phyloP scores from a whole-genome alignment of 1,140 invertebrate species.

The Aphelenchoides fujianensis region DNA sequence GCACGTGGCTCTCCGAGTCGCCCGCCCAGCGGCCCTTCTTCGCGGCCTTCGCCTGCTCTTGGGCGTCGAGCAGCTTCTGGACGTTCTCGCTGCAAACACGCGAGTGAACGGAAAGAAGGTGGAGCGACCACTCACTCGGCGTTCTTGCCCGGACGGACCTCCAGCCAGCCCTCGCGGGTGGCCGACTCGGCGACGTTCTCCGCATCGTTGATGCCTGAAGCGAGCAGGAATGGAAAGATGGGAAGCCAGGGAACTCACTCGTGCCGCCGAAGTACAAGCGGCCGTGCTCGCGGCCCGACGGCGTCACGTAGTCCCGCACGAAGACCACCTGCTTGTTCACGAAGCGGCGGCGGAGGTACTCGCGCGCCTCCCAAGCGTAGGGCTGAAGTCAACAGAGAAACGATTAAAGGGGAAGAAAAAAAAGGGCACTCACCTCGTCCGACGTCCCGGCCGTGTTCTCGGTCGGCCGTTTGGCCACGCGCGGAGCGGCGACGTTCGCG shows the following conservation, averaged over 20 bases:
- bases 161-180: conserved; percentile 80
- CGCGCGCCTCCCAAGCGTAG: conserved; percentile 90
- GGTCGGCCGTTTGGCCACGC: conserved; percentile 74
- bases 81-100: conserved; percentile 54
- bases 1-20: conserved; percentile 70
- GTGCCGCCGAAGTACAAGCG: conserved; percentile 71
- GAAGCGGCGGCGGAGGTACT: conserved; percentile 85
- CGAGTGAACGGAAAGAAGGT: conserved; percentile 14
- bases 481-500: conserved; percentile 84
- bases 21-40: conserved; percentile 79
- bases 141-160: conserved; percentile 76
- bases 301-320: conserved; percentile 65
- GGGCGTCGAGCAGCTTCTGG: conserved; percentile 74
- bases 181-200: conserved; percentile 84
- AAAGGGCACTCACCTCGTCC: conserved; percentile 38
- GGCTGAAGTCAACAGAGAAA: conserved; percentile 67
- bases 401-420: background rate
- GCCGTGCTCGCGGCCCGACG: conserved; percentile 80
- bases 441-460: conserved; percentile 67
- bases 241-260: conserved; percentile 26
- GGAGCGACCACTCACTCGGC: conserved; percentile 66
- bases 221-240: too few species aligned
- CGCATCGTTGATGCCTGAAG: conserved; percentile 61
- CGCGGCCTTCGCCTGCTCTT: conserved; percentile 80
- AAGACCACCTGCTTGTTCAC: conserved; percentile 84